These are phyloP conservation scores for Amphiprion ocellaris DNA, from an alignment of 2,113 vertebrate genomes.

Conservation along the genomic window DNA sequence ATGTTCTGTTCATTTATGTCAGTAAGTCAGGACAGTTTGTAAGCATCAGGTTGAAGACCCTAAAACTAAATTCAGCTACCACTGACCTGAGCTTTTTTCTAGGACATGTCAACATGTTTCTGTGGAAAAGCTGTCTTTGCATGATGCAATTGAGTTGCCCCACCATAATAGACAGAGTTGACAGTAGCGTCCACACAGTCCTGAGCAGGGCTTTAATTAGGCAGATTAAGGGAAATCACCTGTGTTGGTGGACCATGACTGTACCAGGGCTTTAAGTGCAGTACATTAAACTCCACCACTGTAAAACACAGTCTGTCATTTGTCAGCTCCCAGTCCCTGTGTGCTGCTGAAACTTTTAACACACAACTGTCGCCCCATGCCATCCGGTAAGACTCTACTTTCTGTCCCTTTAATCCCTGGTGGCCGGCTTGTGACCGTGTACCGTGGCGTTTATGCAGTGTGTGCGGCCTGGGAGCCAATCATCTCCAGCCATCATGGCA, in stretches of 20 bases:
- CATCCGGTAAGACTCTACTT: constrained; percentile 62
- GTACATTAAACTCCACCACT: constrained; percentile 33
- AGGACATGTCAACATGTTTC: not conserved
- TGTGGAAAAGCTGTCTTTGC: not conserved
- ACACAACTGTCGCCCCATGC: constrained; percentile 43
- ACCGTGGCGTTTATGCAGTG: constrained; percentile 72
- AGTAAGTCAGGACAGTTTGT: no score
- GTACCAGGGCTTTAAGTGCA: constrained; percentile 15
- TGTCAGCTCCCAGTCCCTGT: constrained; percentile 51
- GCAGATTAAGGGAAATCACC: constrained; percentile 37
- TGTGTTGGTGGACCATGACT: constrained; percentile 30
- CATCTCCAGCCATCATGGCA: constrained; percentile 83
- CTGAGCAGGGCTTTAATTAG: constrained; percentile 30
- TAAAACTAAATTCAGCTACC: constrained; percentile 3
- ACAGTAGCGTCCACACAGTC: not conserved
- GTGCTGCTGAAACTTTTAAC: constrained; percentile 57
- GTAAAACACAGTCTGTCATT: constrained; percentile 55
- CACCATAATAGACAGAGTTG: constrained; percentile 10
- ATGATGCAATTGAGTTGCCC: not conserved
- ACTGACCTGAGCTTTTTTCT: not conserved
- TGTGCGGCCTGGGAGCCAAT: constrained; percentile 77
- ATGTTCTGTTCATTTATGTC: no score
- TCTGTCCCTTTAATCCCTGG: constrained; percentile 80
- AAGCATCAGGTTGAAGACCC: not conserved
- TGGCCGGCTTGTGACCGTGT: constrained; percentile 77